Conservation (phyloP, 1,140 invertebrate genomes). For the Scaptodrosophila lebanonensis region DNA sequence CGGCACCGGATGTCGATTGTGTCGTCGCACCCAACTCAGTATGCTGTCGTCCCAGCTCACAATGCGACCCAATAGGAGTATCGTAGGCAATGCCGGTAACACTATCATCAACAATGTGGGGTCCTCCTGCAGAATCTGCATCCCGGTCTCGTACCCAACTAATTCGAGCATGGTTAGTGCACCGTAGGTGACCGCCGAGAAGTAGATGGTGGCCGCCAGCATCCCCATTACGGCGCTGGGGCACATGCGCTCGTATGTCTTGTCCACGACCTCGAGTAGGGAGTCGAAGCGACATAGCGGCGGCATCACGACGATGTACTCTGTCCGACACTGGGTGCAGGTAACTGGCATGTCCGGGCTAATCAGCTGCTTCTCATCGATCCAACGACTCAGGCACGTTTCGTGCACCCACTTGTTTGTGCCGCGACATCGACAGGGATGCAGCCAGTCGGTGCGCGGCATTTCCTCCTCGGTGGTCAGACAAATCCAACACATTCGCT, state of each 20-base stretch:
- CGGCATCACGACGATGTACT: constrained; percentile 54
- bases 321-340: constrained; percentile 48
- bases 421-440: constrained; percentile 58
- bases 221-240: constrained; percentile 46
- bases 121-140: constrained; percentile 42
- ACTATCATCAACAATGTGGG: constrained; percentile 48
- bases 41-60: constrained; percentile 42
- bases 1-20: constrained; percentile 4
- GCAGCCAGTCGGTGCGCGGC: constrained; percentile 36
- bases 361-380: constrained; percentile 42
- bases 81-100: constrained; percentile 37
- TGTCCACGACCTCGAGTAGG: constrained; percentile 28
- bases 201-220: constrained; percentile 43
- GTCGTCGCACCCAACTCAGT: constrained; percentile 37
- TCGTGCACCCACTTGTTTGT: constrained; percentile 62
- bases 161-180: constrained; percentile 40
- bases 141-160: constrained; percentile 23
- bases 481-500: constrained; percentile 57
- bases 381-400: constrained; percentile 50
- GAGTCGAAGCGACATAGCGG: constrained; percentile 34
- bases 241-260: constrained; percentile 31
- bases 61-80: constrained; percentile 32
- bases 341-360: constrained; percentile 26
- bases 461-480: constrained; percentile 39
- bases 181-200: constrained; percentile 43